Base-by-base conservation (phyloP, 37 sponge, comb jelly and placozoan genomes). In the Chondrosia reniformis region DNA sequence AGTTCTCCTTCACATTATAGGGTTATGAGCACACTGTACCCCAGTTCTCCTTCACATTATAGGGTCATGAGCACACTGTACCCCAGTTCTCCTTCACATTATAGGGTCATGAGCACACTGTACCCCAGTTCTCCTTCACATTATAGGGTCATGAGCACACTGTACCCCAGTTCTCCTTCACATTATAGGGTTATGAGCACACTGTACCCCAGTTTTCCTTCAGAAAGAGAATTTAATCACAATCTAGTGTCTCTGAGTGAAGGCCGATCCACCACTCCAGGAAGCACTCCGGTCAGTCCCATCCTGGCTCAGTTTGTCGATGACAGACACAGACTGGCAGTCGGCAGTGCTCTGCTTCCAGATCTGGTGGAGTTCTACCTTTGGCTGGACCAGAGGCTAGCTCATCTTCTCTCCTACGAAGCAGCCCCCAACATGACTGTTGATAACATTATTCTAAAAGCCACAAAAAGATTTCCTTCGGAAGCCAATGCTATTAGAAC, bases 281-380 rank as follows among this genome's bases (percentile, higher is more conserved):
- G 65, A 37, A 61, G 45, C 21, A 28, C 45, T 5, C 43, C 45
- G 25, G 38, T 74, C 24, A 62, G 83, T 36, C 21, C 45, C 9
- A 39, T 80, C 7, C 77, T 91, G 32, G 12, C 54, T 21, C 74
- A 61, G 32, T 91, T 91, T 46, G 63, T 66, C 0, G 45, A 79
- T 55, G 87, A 86, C 33, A 67, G 80, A 55, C 77, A 59, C 21
- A 57, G 78, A 36, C 78, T 91, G 4, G 77, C 84, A 41, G 55
- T 80, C 44, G 91, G 87, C 0, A 69, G 84, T 37, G 63, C 62
- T 31, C 78, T 92, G 33, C 81, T 92, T 9, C 94, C 94, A 43
- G 87, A 87, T 45, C 84, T 93, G 71, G 79, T 93, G 34, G 90
- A 93, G 67, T 74, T 93, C 67, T 93, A 93, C 77, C 84, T 67